Base-by-base conservation (phyloP, 2,113 vertebrate genomes). In the Sapajus apella region DNA sequence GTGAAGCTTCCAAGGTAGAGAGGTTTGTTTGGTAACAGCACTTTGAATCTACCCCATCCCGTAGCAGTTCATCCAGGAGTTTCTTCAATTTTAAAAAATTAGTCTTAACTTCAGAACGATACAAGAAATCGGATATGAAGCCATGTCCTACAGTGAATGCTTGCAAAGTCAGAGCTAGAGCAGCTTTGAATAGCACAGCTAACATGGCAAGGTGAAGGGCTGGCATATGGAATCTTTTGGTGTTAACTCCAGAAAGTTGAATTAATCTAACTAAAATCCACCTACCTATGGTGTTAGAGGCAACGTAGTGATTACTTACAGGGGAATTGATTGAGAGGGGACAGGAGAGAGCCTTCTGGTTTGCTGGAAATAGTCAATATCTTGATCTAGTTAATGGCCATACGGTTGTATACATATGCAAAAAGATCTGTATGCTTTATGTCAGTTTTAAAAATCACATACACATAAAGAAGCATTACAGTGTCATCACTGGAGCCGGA, bases 391-490 rank as follows among this genome's bases (percentile, higher is more conserved):
- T 81, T 88, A 87, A 37, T 91, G 25, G 35, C 50, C n/a, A 64
- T 20, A 87, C 75, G 12, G 55, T 2, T 56, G 50, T 43, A 72
- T 94, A 37, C 32, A 66, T 66, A 40, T 75, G 32, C 58, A 56
- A 56, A 95, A 91, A 35, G 2, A 90, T 91, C 21, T 82, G 50
- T 91, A 40, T 2, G 5, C 47, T 76, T 83, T 43, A 55, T 64
- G 52, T 94, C 45, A 76, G 83, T 70, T 56, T 81, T 56, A 12
- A 81, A 91, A 85, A 47, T 87, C n/a, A 13, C 30, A 8, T 25
- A 81, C n/a, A 86, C 30, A 88, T 73, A 91, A 72, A 92, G 88
- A 95, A 64, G 20, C 61, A 91, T 96, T 80, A 43, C 13, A 83
- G 5, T 25, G 11, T 30, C 58, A 92, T 27, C 30, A 86, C 12